A percentile compares a stretch with the other conserved stretches of the same genome.
These are phyloP conservation scores for Hyles vespertilio DNA, from an alignment of 1,140 invertebrate species.

Conservation along the genomic window DNA sequence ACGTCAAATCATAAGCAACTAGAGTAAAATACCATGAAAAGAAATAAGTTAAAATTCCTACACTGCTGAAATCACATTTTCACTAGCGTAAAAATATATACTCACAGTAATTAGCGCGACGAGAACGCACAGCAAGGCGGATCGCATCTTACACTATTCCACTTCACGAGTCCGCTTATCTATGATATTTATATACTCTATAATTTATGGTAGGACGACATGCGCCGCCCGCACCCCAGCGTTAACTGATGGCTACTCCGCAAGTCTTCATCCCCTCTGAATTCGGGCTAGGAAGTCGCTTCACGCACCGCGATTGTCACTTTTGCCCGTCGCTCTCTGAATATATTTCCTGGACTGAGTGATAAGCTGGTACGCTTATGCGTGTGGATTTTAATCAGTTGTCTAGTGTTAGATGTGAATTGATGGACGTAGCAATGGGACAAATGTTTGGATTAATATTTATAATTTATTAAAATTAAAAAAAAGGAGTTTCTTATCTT, in stretches of 20 bases:
- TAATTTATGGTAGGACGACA: conserved; percentile 24
- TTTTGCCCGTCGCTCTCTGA: conserved; percentile 26
- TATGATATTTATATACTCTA: neutral
- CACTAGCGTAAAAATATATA: conserved; percentile 18
- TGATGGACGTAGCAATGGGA: too few relatives aligned
- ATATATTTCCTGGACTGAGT: conserved; percentile 12
- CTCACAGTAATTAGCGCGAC: conserved; percentile 58
- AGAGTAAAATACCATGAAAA: too few relatives aligned
- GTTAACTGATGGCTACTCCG: conserved; percentile 4
- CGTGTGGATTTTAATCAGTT: too few relatives aligned
- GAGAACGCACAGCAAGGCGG: conserved; percentile 53
- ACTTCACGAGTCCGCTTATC: conserved; percentile 25
- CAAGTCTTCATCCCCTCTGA: conserved; percentile 4
- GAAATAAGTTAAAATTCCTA: too few relatives aligned
- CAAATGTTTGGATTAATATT: too few relatives aligned
- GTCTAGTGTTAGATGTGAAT: too few relatives aligned
- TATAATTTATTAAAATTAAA: too few relatives aligned
- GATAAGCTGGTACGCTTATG: too few relatives aligned
- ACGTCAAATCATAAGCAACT: too few relatives aligned
- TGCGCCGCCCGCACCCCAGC: conserved; percentile 40
- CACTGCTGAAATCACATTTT: too few relatives aligned
- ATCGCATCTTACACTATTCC: conserved; percentile 54
- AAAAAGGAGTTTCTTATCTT: too few relatives aligned
- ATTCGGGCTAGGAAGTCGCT: conserved; percentile 16
- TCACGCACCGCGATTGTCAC: neutral